Conservation (phyloP, 2,797 vertebrate genomes). For the Salmo trutta region DNA sequence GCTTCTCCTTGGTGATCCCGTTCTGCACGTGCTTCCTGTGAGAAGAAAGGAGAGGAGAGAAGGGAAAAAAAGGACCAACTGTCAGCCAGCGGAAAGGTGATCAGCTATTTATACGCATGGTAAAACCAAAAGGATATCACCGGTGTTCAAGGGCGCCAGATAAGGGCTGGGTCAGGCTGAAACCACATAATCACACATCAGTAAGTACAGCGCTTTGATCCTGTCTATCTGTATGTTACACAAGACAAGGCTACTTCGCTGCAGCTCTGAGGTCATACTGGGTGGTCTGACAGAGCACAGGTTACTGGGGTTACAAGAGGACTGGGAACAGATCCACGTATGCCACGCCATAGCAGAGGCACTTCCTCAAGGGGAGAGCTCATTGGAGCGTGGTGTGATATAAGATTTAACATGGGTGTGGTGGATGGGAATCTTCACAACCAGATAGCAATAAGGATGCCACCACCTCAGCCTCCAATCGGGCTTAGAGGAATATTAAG, state of each 20-base stretch:
- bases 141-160: slow-evolving; percentile 63
- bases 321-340: neutral
- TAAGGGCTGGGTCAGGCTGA: slow-evolving; percentile 44
- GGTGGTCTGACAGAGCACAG: neutral
- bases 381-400: neutral
- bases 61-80: slow-evolving; percentile 2
- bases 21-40: slow-evolving; percentile 82
- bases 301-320: neutral
- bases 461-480: too few species aligned
- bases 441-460: too few species aligned
- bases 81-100: slow-evolving; percentile 23
- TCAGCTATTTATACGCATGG: slow-evolving; percentile 44
- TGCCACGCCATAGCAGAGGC: neutral
- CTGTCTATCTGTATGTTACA: slow-evolving; percentile 33
- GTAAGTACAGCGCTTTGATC: slow-evolving; percentile 47
- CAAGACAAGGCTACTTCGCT: slow-evolving; percentile 1
- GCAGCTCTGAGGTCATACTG: neutral
- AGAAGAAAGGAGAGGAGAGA: slow-evolving; percentile 14
- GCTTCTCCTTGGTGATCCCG: slow-evolving; percentile 87
- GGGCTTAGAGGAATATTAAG: too few species aligned
- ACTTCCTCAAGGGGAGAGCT: neutral
- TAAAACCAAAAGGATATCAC: slow-evolving; percentile 50
- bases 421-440: neutral
- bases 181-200: slow-evolving; percentile 50
- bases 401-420: neutral